These are phyloP conservation scores for Epinephelus moara DNA, from an alignment of 2,113 vertebrate species.

Conservation along the genomic window DNA sequence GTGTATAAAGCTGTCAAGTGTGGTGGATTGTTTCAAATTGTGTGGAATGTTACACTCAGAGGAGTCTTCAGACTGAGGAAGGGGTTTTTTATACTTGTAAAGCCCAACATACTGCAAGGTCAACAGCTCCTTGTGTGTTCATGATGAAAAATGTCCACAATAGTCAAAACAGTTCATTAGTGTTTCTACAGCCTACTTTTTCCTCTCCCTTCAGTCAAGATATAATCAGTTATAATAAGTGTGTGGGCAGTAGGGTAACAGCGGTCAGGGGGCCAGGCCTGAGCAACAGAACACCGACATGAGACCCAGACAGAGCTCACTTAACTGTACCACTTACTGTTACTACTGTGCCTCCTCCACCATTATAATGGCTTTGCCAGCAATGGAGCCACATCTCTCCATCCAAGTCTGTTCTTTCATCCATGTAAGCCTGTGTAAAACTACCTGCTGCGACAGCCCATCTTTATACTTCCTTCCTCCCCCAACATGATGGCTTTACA, in stretches of 20 bases:
- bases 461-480: slow-evolving; percentile 59
- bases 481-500: slow-evolving; percentile 39
- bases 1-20: not conserved
- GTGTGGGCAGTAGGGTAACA: slow-evolving; percentile 42
- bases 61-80: slow-evolving; percentile 20
- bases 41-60: slow-evolving; percentile 35
- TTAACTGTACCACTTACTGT: slow-evolving; percentile 10
- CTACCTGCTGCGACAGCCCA: slow-evolving; percentile 4
- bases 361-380: slow-evolving; percentile 59
- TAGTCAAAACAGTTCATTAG: slow-evolving; percentile 37
- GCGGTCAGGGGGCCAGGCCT: not conserved
- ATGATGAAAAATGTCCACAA: slow-evolving; percentile 6
- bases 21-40: slow-evolving; percentile 18
- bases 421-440: slow-evolving; percentile 21
- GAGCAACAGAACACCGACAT: slow-evolving; percentile 45
- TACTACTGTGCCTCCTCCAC: slow-evolving; percentile 11
- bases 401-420: slow-evolving; percentile 26
- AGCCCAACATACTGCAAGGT: slow-evolving; percentile 17
- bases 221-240: slow-evolving; percentile 8
- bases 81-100: slow-evolving; percentile 29
- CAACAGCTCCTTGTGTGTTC: slow-evolving; percentile 8
- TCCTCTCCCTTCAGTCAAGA: slow-evolving; percentile 29
- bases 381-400: slow-evolving; percentile 15
- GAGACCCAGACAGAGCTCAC: slow-evolving; percentile 39
- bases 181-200: slow-evolving; percentile 36